A percentile compares a stretch with the other conserved stretches of the same genome.
These are phyloP conservation scores for Tetragnatha versicolor DNA, from an alignment of 1,140 invertebrate species.

Conservation along the genomic window DNA sequence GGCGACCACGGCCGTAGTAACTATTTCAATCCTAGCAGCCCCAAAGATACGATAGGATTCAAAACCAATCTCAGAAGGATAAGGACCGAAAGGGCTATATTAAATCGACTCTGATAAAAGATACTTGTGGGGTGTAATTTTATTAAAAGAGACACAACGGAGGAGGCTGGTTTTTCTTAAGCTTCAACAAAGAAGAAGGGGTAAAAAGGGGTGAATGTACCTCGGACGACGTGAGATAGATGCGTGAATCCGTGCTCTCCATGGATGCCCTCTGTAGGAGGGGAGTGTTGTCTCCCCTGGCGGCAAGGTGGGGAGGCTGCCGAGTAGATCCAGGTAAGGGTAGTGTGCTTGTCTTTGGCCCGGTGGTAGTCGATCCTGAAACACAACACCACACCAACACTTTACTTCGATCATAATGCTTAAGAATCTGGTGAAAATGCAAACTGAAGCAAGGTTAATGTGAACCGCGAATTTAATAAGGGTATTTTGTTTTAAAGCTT, in stretches of 20 bases:
- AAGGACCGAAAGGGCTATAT: too few relatives aligned
- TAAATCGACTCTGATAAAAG: too few relatives aligned
- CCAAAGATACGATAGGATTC: too few relatives aligned
- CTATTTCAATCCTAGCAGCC: too few relatives aligned
- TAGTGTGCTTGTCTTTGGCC: slow-evolving; percentile 46
- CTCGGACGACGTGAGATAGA: slow-evolving; percentile 94
- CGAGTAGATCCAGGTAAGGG: slow-evolving; percentile 49
- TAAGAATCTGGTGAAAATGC: background rate
- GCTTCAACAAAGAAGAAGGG: too few relatives aligned
- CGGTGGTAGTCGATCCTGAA: slow-evolving; percentile 36
- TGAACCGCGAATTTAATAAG: too few relatives aligned
- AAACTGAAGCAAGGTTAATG: background rate
- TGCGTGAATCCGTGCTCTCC: slow-evolving; percentile 89
- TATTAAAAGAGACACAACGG: too few relatives aligned
- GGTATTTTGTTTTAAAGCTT: too few relatives aligned
- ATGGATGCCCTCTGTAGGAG: slow-evolving; percentile 80
- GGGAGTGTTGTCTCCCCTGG: slow-evolving; percentile 46
- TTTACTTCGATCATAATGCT: background rate
- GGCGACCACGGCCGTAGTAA: too few relatives aligned
- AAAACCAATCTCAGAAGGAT: too few relatives aligned
- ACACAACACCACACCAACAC: background rate
- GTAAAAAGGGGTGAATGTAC: slow-evolving; percentile 71
- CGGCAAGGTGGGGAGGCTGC: slow-evolving; percentile 37
- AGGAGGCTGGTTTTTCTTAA: too few relatives aligned
- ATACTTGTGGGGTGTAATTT: too few relatives aligned